A percentile compares a stretch with the other conserved stretches of the same genome.
phyloP scores from a whole-genome alignment of 2,797 vertebrate species.

The Cyprinodon diabolis region DNA sequence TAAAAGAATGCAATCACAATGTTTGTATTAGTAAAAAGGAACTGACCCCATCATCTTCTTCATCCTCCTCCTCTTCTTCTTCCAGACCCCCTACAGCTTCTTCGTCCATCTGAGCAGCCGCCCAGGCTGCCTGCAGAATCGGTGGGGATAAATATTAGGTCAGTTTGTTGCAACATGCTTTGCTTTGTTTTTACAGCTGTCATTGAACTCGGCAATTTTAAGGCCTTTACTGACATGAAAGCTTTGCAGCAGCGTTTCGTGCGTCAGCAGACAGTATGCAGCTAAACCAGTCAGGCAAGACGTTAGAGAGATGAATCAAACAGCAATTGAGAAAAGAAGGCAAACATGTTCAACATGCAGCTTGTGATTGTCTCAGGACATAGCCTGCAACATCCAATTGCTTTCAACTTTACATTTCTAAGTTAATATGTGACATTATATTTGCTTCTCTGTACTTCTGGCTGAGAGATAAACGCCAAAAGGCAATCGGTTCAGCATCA shows the following conservation, averaged over 20 bases:
- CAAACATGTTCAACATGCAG: constrained; percentile 14
- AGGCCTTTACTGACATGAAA: background rate
- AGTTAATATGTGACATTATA: too few species aligned
- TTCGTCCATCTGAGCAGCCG: constrained; percentile 73
- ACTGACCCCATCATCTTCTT: constrained; percentile 68
- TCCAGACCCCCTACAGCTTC: constrained; percentile 13
- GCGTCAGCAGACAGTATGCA: background rate
- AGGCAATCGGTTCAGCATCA: background rate
- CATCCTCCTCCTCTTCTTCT: constrained; percentile 42
- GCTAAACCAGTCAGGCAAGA: constrained; percentile 36
- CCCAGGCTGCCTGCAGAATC: constrained; percentile 73
- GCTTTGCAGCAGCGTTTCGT: too few species aligned
- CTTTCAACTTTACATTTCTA: background rate
- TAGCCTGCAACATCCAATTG: background rate
- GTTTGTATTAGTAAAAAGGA: background rate
- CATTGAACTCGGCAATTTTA: background rate
- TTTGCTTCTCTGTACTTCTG: background rate
- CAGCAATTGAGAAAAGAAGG: background rate
- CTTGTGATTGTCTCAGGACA: background rate
- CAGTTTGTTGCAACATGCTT: background rate
- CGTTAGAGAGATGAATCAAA: constrained; percentile 5
- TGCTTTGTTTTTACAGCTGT: background rate
- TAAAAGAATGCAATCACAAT: background rate
- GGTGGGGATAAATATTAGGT: background rate
- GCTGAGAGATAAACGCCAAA: background rate